phyloP scores from a whole-genome alignment of 2,113 vertebrate species.

The Zosterops japonicus region DNA sequence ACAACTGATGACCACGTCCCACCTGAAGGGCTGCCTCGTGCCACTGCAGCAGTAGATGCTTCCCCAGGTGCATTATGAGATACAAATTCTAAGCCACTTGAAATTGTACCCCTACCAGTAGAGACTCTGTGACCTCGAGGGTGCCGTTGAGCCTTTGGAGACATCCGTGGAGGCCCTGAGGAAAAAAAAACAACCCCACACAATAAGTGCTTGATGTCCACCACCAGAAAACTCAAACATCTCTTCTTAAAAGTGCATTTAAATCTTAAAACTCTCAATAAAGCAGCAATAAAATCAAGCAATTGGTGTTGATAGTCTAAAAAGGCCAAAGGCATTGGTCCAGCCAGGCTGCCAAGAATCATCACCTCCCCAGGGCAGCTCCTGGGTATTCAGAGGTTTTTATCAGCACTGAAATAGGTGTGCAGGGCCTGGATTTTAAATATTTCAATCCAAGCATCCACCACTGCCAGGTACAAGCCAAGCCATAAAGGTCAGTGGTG shows the following conservation, averaged over 20 bases:
- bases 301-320: background rate
- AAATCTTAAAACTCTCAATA: background rate
- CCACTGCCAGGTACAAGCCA: background rate
- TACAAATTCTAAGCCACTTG: constrained; percentile 89
- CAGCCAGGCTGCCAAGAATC: background rate
- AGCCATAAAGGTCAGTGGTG: background rate
- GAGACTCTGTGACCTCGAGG: constrained; percentile 92
- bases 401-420: background rate
- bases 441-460: background rate
- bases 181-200: constrained; percentile 63
- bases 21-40: constrained; percentile 89
- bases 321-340: background rate
- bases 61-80: constrained; percentile 89
- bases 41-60: constrained; percentile 77
- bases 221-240: background rate
- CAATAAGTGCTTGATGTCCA: constrained; percentile 19
- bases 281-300: background rate
- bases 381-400: background rate
- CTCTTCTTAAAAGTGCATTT: background rate
- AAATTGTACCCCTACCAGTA: constrained; percentile 85
- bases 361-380: background rate
- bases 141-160: constrained; percentile 95
- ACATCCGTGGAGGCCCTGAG: constrained; percentile 97
- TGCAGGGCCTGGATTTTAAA: background rate
- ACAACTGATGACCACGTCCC: constrained; percentile 98